A percentile compares a stretch with the other conserved stretches of the same genome.
These are phyloP conservation scores for Chrysolina haemoptera DNA, from an alignment of 2,888 invertebrate genomes.

Conservation along the genomic window DNA sequence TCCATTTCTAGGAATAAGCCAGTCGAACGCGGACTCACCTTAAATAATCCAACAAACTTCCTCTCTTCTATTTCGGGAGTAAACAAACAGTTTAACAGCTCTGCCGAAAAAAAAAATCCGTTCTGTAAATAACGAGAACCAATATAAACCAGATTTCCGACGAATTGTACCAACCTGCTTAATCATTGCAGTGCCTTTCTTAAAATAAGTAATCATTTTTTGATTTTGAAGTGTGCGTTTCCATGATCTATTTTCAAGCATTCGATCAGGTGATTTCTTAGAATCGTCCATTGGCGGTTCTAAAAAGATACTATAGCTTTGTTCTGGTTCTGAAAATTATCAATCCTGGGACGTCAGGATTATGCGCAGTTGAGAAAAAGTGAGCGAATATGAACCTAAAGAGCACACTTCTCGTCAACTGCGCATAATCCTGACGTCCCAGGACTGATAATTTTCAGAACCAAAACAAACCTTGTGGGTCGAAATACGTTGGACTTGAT, in stretches of 20 bases:
- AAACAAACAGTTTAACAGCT: conserved; percentile 6
- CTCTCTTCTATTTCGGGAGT: conserved; percentile 11
- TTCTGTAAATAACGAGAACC: conserved; percentile 7
- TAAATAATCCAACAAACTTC: background rate
- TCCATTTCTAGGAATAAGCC: too few relatives aligned
- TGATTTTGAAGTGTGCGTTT: background rate
- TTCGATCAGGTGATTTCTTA: background rate
- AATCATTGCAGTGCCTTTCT: background rate
- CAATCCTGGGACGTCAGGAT: too few relatives aligned
- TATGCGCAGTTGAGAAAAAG: too few relatives aligned
- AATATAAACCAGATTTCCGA: conserved; percentile 21
- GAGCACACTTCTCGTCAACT: too few relatives aligned
- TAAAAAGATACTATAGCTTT: background rate
- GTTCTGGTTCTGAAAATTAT: too few relatives aligned
- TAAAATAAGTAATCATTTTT: background rate
- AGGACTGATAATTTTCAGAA: too few relatives aligned
- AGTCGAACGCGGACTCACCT: background rate
- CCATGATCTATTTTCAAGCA: conserved; percentile 3
- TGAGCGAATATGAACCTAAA: too few relatives aligned
- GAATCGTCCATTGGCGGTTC: background rate
- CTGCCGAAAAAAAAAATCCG: background rate
- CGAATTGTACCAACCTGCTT: conserved; percentile 9
- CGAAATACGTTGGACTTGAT: too few relatives aligned
- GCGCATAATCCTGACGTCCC: too few relatives aligned
- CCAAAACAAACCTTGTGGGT: too few relatives aligned